Base-by-base conservation (phyloP, 2,113 vertebrate genomes). In the Gobius niger region DNA sequence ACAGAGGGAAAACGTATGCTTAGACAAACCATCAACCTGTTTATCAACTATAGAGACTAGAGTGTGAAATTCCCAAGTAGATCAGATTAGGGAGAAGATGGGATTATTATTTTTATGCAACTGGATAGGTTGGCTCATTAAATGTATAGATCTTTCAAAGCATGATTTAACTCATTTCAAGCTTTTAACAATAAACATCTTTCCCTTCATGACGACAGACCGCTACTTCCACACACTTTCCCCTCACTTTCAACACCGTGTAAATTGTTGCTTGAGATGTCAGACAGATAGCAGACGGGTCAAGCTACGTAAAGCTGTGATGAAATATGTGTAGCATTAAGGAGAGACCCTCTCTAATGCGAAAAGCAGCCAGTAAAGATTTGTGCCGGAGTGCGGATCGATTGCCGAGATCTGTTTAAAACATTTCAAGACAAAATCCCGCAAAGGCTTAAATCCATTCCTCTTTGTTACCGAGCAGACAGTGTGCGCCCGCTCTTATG, bases 361-460 rank as follows among this genome's bases (percentile, higher is more conserved):
- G 9, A 71, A 60, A 65, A 44, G 16, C 7, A 61, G 16, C 44
- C 44, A 57, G 24, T 41, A 53, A 74, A 16, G 54, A 53, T 60
- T 12, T 42, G 44, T 57, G 67, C 42, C 46, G 62, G 54, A 57
- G 67, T 34, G 41, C 11, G 50, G 40, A 75, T 47, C 47, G 40
- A 68, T 72, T 75, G 44, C 18, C 46, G 40, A 56, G 49, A 71
- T 67, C 49, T 24, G 44, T 63, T 18, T 67, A 51, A 19, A 13
- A 67, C 69, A 67, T 44, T 62, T 63, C 16, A 11, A 54, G 59
- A 72, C 61, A 65, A 18, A 70, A 47, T 52, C 50, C 52, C 63
- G 63, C 24, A 7, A 56, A 42, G 44, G 61, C 66, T 69, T 50
- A 47, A 47, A n/a, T 14, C 44, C 18, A 50, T 14, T 41, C 7